A percentile compares a stretch with the other conserved stretches of the same genome.
phyloP scores from a whole-genome alignment of 2,888 invertebrate species.

The Cartodere bifasciata region DNA sequence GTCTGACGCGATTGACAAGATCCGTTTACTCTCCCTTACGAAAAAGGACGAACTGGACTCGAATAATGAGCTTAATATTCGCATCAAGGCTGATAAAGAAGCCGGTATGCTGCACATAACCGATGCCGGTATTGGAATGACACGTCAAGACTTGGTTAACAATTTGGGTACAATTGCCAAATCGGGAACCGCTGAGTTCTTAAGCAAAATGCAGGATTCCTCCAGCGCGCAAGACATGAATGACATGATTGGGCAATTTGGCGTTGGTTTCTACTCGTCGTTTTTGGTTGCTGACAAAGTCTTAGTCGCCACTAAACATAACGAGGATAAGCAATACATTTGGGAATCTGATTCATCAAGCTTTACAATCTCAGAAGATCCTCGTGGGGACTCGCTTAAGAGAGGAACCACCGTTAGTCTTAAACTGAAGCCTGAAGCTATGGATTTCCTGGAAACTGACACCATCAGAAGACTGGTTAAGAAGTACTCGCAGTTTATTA shows the following conservation, averaged over 20 bases:
- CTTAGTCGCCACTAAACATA: slow-evolving; percentile 90
- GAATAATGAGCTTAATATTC: slow-evolving; percentile 74
- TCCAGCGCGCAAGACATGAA: slow-evolving; percentile 63
- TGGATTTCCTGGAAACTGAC: slow-evolving; percentile 87
- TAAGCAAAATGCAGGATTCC: slow-evolving; percentile 74
- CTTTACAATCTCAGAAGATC: slow-evolving; percentile 86
- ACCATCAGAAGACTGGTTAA: slow-evolving; percentile 82
- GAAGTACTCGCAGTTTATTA: slow-evolving; percentile 99
- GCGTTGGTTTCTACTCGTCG: slow-evolving; percentile 98
- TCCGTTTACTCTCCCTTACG: slow-evolving; percentile 84
- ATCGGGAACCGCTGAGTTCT: slow-evolving; percentile 93
- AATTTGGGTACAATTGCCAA: slow-evolving; percentile 98
- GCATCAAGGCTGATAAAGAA: slow-evolving; percentile 89
- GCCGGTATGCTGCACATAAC: slow-evolving; percentile 83
- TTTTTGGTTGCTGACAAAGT: slow-evolving; percentile 94
- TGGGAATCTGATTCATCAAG: slow-evolving; percentile 95
- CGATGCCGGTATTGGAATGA: slow-evolving; percentile 98
- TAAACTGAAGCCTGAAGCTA: slow-evolving; percentile 92
- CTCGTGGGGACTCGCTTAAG: slow-evolving; percentile 80
- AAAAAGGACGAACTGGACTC: slow-evolving; percentile 65
- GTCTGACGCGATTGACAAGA: slow-evolving; percentile 97
- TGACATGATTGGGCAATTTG: slow-evolving; percentile 99
- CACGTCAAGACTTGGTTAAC: slow-evolving; percentile 79
- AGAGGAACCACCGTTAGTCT: slow-evolving; percentile 60
- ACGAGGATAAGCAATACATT: slow-evolving; percentile 86